Evolutionary conservation across 53 echinoderm and acorn worm species (phyloP), one percentile per base, ranked within the genome.

Genomic region (Apostichopus leukothele): DNA sequence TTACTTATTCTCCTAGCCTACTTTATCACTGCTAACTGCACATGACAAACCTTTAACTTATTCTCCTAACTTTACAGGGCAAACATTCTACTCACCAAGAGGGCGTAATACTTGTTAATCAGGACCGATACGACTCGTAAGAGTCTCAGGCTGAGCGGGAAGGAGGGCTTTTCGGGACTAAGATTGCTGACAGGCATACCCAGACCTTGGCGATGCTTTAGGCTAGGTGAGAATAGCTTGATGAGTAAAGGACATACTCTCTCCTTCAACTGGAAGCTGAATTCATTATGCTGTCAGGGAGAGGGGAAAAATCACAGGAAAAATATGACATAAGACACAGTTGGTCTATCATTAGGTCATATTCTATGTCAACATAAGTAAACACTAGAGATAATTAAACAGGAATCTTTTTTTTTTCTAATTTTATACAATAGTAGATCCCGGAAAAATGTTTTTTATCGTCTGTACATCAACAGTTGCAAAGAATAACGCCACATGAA

Each of bases 191-290:
- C 80, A 14, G 95, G 94, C 16, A 89, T 87, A 1, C 59, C 54
- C 74, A 92, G 14, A 5, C 94, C 94, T 78, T 95, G 95, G 9
- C 95, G 92, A 75, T 97, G 94, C 87, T 97, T 95, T 19, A 95
- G 86, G 76, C 95, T 95, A 3, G 98, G 98, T 76, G 98, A 97
- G 89, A 97, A 97, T 5, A 97, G 93, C 90, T 95, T 97, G 86
- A 97, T 97, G 68, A 97, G 95, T 13, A 97, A 89, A 7, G 98
- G 98, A 78, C 98, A 97, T 13, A 97, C 98, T 55, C 95, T 90
- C 89, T 97, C 98, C 91, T 97, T 97, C 73, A 97, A 55, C 52
- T 94, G 91, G 90, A 97, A 97, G 71, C 95, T 97, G 75, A 97
- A 97, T 53, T 97, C 95, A 23, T 92, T 91, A 78, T 97, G 97